phyloP scores from a whole-genome alignment of 2,113 vertebrate genomes.

The Bagarius yarrelli region DNA sequence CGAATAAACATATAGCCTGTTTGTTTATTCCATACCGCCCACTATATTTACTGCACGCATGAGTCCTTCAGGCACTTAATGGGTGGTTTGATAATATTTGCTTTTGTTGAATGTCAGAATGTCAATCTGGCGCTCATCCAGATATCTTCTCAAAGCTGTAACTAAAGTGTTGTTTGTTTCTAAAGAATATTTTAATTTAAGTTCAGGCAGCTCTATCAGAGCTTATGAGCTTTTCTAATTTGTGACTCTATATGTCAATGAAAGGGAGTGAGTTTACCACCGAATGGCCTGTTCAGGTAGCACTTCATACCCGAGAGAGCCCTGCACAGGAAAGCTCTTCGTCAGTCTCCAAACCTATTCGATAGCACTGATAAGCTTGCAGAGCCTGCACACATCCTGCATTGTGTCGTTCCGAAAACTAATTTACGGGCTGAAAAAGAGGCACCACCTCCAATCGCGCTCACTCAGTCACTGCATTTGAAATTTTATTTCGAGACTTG shows the following conservation, averaged over 20 bases:
- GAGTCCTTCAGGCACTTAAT: background rate
- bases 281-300: background rate
- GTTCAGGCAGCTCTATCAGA: background rate
- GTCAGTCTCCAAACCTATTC: slow-evolving; percentile 4
- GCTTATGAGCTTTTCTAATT: background rate
- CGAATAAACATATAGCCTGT: background rate
- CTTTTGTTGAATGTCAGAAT: slow-evolving; percentile 5
- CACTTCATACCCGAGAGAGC: slow-evolving; percentile 9
- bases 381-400: slow-evolving; percentile 3
- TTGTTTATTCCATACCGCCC: background rate
- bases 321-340: background rate
- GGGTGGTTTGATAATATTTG: background rate
- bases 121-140: background rate
- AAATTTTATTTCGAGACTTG: slow-evolving; percentile 30
- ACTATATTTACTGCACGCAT: background rate
- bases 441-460: slow-evolving; percentile 16
- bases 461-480: background rate
- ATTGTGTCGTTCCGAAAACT: slow-evolving; percentile 32
- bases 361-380: slow-evolving; percentile 3
- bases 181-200: background rate
- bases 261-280: background rate
- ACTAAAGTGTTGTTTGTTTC: background rate
- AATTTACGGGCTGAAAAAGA: slow-evolving; percentile 29
- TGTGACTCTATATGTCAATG: background rate
- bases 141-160: background rate